A percentile compares a stretch with the other conserved stretches of the same genome.
These are phyloP conservation scores for Vireo griseus DNA, from an alignment of 2,797 vertebrate species.

Conservation along the genomic window DNA sequence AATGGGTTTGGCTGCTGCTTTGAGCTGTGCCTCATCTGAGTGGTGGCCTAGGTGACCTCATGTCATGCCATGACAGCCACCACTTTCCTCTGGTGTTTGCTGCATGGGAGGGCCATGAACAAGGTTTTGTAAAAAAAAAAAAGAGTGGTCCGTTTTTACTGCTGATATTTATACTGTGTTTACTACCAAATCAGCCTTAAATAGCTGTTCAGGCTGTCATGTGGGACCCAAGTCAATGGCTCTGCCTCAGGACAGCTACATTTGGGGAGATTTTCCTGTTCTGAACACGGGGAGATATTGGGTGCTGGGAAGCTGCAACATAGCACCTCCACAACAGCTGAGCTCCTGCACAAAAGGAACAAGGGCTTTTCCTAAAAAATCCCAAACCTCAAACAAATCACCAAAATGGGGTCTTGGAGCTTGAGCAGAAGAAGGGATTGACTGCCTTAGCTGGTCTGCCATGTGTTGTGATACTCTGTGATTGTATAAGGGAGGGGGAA, in stretches of 20 bases:
- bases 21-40: background rate
- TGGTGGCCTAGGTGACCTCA: background rate
- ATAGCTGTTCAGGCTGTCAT: background rate
- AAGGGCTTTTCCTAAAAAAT: background rate
- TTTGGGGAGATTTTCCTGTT: background rate
- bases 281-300: background rate
- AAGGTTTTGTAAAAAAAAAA: background rate
- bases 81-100: background rate
- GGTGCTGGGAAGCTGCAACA: background rate
- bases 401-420: background rate
- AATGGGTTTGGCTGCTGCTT: background rate
- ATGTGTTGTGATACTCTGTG: background rate
- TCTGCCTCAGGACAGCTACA: background rate
- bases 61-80: background rate
- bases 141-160: background rate
- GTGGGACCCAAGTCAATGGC: background rate
- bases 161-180: background rate
- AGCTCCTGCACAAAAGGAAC: background rate
- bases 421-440: background rate
- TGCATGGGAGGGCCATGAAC: background rate
- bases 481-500: background rate
- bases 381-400: rapidly evolving
- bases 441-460: background rate
- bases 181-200: background rate
- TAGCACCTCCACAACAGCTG: background rate